Evolutionary conservation across 1,140 invertebrate species (phyloP).

Genomic region (Colletes latitarsis): DNA sequence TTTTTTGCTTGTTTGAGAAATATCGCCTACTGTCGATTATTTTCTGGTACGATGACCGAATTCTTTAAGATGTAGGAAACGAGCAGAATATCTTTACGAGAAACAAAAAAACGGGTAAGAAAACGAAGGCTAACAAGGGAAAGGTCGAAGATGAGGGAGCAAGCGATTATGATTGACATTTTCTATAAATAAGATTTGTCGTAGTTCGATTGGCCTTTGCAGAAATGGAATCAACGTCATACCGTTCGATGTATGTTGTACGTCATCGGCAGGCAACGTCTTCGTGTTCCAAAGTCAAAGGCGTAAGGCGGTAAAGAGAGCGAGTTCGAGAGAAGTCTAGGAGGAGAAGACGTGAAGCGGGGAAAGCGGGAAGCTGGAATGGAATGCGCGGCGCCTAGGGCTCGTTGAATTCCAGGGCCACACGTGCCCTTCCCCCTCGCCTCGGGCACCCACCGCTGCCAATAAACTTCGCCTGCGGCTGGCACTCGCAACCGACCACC

Average conservation of each 20-base stretch:
- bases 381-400: constrained; percentile 84
- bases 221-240: constrained; percentile 29
- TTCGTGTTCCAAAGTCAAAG: constrained; percentile 70
- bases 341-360: constrained; percentile 37
- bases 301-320: constrained; percentile 70
- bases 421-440: constrained; percentile 78
- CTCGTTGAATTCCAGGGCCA: constrained; percentile 83
- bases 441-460: constrained; percentile 73
- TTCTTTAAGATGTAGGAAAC: neutral
- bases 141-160: neutral
- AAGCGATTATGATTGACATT: constrained; percentile 13
- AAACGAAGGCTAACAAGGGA: too few relatives aligned
- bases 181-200: constrained; percentile 24
- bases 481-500: constrained; percentile 81
- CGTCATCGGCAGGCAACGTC: constrained; percentile 18
- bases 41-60: too few relatives aligned
- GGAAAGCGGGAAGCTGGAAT: constrained; percentile 69
- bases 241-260: constrained; percentile 1
- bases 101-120: neutral
- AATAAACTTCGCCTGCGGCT: constrained; percentile 80
- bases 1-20: too few relatives aligned
- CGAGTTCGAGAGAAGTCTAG: constrained; percentile 71
- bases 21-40: too few relatives aligned
- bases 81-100: neutral
- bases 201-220: neutral